Evolutionary conservation across 37 sponge, comb jelly and placozoan genomes (phyloP).

Genomic region (Corticium candelabrum): DNA sequence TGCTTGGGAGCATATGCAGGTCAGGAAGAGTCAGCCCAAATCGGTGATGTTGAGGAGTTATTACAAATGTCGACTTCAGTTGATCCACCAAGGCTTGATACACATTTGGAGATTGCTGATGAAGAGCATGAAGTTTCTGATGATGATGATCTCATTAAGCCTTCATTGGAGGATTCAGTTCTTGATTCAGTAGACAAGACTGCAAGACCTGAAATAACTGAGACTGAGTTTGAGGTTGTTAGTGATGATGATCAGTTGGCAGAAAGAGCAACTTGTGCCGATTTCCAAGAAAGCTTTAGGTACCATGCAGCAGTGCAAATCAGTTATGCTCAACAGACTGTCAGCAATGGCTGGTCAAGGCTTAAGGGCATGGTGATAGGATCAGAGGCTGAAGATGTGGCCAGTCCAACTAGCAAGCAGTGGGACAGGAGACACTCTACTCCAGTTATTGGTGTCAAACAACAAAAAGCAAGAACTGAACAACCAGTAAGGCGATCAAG

Average conservation of each 20-base stretch:
- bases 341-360: not conserved
- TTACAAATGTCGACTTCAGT: not conserved
- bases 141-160: conserved; percentile 16
- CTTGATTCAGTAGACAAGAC: no score
- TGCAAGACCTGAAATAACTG: no score
- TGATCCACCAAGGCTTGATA: not conserved
- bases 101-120: not conserved
- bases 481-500: no score
- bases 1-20: conserved; percentile 36
- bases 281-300: not conserved
- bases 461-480: no score
- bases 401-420: no score
- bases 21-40: not conserved
- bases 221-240: no score
- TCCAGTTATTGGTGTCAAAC: no score
- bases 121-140: not conserved
- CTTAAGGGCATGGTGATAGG: not conserved
- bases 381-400: no score
- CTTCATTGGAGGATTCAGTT: no score
- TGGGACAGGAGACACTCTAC: not conserved
- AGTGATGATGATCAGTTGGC: not conserved
- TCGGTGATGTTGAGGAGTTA: no score
- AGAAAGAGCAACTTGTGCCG: not conserved
- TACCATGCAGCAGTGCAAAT: not conserved
- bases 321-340: not conserved